Conservation (phyloP, 2,113 vertebrate genomes). For the Synodontis membranacea region DNA sequence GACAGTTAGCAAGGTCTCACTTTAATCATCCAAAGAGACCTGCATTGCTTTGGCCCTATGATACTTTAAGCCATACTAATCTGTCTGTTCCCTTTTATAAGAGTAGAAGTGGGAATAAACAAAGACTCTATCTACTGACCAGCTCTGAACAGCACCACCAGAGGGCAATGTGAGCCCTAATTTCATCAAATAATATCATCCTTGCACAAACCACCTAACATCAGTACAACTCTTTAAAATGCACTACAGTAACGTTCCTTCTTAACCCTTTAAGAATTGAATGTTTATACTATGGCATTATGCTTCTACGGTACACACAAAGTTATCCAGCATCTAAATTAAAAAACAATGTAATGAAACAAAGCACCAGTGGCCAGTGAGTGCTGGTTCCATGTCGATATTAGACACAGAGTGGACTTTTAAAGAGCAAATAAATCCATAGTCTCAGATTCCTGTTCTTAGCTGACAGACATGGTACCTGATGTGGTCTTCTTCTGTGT, state of each 20-base stretch:
- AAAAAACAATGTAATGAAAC: background rate
- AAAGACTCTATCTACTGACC: background rate
- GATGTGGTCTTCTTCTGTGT: background rate
- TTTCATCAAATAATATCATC: slow-evolving; percentile 27
- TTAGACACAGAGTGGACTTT: background rate
- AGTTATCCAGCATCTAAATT: background rate
- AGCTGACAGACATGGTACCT: background rate
- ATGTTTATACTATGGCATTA: background rate
- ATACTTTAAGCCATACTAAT: background rate
- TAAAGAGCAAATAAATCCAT: background rate
- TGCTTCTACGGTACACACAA: background rate
- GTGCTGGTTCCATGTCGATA: background rate
- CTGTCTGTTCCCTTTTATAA: background rate
- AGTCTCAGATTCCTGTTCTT: background rate
- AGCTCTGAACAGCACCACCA: slow-evolving; percentile 56
- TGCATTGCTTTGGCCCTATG: background rate
- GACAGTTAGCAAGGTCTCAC: background rate
- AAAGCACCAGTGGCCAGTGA: background rate
- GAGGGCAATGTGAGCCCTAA: slow-evolving; percentile 59
- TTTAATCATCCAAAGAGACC: background rate
- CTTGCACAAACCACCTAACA: background rate
- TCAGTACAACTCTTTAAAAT: background rate
- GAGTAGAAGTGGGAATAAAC: background rate
- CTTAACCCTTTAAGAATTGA: background rate
- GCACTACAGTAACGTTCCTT: background rate